Evolutionary conservation across 2,888 invertebrate species (phyloP).

Genomic region (Drepana falcataria): DNA sequence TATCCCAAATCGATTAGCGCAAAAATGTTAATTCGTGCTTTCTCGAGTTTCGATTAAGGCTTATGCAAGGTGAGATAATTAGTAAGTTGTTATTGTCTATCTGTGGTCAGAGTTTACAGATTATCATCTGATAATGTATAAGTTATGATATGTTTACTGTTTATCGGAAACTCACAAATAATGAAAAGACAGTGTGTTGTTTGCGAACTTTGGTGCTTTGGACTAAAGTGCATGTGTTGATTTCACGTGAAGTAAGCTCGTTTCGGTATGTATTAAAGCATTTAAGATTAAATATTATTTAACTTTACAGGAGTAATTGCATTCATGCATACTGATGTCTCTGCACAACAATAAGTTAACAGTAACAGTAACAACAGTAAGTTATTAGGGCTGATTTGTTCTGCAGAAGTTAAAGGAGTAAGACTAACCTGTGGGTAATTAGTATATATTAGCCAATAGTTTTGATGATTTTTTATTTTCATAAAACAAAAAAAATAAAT

Average conservation of each 20-base stretch:
- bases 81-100: neutral
- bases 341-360: no score
- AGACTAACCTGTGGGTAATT: no score
- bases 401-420: no score
- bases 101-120: neutral
- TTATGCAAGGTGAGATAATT: constrained; percentile 1
- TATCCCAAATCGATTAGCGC: neutral
- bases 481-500: no score
- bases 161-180: neutral
- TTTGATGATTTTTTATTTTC: no score
- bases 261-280: neutral
- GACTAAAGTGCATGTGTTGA: neutral
- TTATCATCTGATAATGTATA: neutral
- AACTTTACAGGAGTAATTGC: no score
- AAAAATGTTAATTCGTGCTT: neutral
- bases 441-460: no score
- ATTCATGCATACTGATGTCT: no score
- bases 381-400: no score
- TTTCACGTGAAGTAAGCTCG: neutral
- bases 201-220: neutral
- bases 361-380: no score
- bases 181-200: neutral
- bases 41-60: neutral
- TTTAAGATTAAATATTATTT: no score
- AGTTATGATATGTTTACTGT: neutral